Base-by-base conservation (phyloP, 2,797 vertebrate species). In the Fundulus diaphanus region DNA sequence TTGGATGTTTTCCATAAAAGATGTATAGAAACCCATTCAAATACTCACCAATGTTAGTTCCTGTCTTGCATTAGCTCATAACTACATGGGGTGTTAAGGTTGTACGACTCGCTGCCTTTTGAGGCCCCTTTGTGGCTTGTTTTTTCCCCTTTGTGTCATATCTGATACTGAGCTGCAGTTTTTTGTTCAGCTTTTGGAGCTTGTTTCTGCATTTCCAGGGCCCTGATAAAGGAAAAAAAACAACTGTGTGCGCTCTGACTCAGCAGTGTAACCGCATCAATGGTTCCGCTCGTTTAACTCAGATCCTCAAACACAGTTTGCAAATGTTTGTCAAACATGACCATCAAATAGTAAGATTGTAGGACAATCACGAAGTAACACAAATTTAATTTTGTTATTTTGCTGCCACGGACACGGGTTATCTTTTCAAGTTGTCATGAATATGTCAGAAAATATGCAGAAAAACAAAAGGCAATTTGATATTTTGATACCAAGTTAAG, bases 171-270 rank as follows among this genome's bases (percentile, higher is more conserved):
- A 81, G 69, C 80, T 65, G 1, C 52, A 35, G 70, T 80, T 85
- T 72, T 54, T 57, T 72, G 66, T 85, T 81, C 77, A 83, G 78
- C 72, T 84, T 79, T 78, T 71, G 56, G 82, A 33, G 76, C 71
- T 76, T 74, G 78, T 85, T 76, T 82, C 66, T 73, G 49, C 61
- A 78, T 24, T 80, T 78, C 59, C 65, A 74, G 69, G 72, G 65
- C 52, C 13, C 68, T 5, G 7, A 54, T 67, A 77, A 77, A n/a
- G 78, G 49, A 72, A 11, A 1, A 77, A 77, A 79, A 52, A 72
- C 22, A 1, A 78, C 49, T 37, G 66, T 52, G 68, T 67, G n/a
- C 70, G 51, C 69, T 20, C 71, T 7, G 15, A 70, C 74, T 81
- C 74, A 82, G 69, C 35, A 65, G 46, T 51, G 76, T 48, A 66